Base-by-base conservation (phyloP, 2,113 vertebrate species). In the Calidris pygmaea region DNA sequence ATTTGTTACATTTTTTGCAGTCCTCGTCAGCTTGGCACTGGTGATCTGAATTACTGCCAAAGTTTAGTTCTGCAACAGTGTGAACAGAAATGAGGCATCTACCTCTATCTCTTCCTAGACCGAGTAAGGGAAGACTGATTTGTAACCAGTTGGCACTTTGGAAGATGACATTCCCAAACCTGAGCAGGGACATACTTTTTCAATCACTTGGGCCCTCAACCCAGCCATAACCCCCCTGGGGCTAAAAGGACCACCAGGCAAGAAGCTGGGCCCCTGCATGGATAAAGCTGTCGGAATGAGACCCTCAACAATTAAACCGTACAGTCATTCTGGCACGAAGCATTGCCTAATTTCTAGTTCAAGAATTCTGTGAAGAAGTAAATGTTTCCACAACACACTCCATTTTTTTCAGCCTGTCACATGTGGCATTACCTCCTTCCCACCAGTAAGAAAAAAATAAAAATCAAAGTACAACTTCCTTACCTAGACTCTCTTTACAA, bases 1-100 rank as follows among this genome's bases (percentile, higher is more conserved):
- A 93, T 90, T 87, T 85, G 65, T 72, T 53, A 53, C 30, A 65
- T 91, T 94, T 96, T 93, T 78, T 52, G 91, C 55, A 91, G 70
- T 39, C 35, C n/a, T 72, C 78, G 58, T 48, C 66, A 87, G 45
- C 66, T 94, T 85, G 77, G 89, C 84, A 87, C 37, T 48, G 52
- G 60, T 37, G 17, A 92, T 78, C 47, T 91, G 89, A 89, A 89
- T 59, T 71, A 50, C 73, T 85, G 89, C 65, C 91, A 85, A 95
- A 59, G 23, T 81, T 87, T 12, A 82, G 62, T 20, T 85, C 79
- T 82, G 65, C 45, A 37, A 82, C 45, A 79, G 77, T 12, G 48
- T 70, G 62, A 91, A 79, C 24, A 91, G 87, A 95, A 87, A 87
- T 72, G 32, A 87, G 35, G 15, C 29, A 37, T 21, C 39, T 34